Percentiles rank a stretch among this genome's conserved stretches.
These are phyloP conservation scores for Torymus auratus DNA, from an alignment of 2,888 invertebrate genomes.

Conservation along the genomic window DNA sequence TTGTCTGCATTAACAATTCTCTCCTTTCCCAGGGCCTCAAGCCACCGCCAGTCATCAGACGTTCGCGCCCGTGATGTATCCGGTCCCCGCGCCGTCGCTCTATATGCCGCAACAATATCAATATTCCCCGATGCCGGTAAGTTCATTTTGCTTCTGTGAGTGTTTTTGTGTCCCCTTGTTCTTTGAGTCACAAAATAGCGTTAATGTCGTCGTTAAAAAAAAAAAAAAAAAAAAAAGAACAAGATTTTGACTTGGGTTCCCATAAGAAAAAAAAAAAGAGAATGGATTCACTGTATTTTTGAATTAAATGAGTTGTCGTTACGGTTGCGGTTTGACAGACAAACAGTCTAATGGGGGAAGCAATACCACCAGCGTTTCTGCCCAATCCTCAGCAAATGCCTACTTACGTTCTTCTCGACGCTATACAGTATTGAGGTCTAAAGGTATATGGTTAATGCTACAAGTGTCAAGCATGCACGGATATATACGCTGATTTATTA, in stretches of 20 bases:
- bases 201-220: slow-evolving; percentile 52
- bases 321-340: slow-evolving; percentile 76
- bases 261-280: slow-evolving; percentile 43
- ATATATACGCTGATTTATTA: slow-evolving; percentile 44
- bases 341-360: slow-evolving; percentile 77
- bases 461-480: slow-evolving; percentile 61
- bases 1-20: slow-evolving; percentile 46
- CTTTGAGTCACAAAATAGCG: slow-evolving; percentile 36
- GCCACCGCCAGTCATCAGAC: slow-evolving; percentile 74
- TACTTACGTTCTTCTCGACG: slow-evolving; percentile 81
- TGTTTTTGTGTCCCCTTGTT: slow-evolving; percentile 26
- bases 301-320: slow-evolving; percentile 63
- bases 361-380: slow-evolving; percentile 78
- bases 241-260: slow-evolving; percentile 35
- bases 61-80: slow-evolving; percentile 75
- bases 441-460: slow-evolving; percentile 75
- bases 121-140: slow-evolving; percentile 76
- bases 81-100: slow-evolving; percentile 74
- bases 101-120: slow-evolving; percentile 76
- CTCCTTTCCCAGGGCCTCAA: slow-evolving; percentile 70
- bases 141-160: slow-evolving; percentile 59
- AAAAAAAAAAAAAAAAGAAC: slow-evolving; percentile 40
- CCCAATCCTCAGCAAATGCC: slow-evolving; percentile 80
- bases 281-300: slow-evolving; percentile 55
- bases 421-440: slow-evolving; percentile 81